Evolutionary conservation across 2,888 invertebrate genomes (phyloP), one percentile per base, ranked within the genome.

Genomic region (Allacma fusca): DNA sequence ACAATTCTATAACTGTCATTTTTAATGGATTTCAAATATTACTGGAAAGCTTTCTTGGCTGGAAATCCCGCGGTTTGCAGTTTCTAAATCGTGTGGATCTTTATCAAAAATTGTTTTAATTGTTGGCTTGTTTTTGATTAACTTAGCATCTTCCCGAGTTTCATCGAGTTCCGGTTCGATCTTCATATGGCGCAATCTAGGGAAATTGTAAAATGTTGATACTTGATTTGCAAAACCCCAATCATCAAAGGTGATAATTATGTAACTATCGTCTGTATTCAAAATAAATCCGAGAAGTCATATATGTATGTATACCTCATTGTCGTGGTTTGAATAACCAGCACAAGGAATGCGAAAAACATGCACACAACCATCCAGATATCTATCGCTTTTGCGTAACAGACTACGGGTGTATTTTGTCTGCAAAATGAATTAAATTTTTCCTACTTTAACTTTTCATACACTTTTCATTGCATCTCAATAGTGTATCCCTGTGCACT

Each of bases 281-380:
- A n/a, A n/a, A n/a, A n/a, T n/a, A n/a, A n/a, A n/a, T n/a, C n/a
- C n/a, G n/a, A n/a, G n/a, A n/a, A n/a, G n/a, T n/a, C n/a, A n/a
- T n/a, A n/a, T n/a, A n/a, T n/a, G n/a, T 28, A 29, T 16, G 21
- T 16, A 75, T 78, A 83, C 82, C 80, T 81, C 24, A 83, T 76
- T 19, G 81, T 78, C 13, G 81, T 78, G 34, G 80, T 80, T 78
- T 83, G 81, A 40, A 81, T 80, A 9, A 79, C 79, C 19, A 83
- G 74, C 0, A 78, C 78, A 62, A 83, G 71, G 71, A 81, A 83
- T 59, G 81, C 81, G 62, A 80, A 81, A 26, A 83, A 78, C 29
- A 83, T 81, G 73, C 81, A 83, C 21, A 80, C 79, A 72, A 83
- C 81, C 81, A 83, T 83, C 83, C 81, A 83, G 50, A 83, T 81